Base-by-base conservation (phyloP, 2,797 vertebrate genomes). In the Crypturellus tataupa region DNA sequence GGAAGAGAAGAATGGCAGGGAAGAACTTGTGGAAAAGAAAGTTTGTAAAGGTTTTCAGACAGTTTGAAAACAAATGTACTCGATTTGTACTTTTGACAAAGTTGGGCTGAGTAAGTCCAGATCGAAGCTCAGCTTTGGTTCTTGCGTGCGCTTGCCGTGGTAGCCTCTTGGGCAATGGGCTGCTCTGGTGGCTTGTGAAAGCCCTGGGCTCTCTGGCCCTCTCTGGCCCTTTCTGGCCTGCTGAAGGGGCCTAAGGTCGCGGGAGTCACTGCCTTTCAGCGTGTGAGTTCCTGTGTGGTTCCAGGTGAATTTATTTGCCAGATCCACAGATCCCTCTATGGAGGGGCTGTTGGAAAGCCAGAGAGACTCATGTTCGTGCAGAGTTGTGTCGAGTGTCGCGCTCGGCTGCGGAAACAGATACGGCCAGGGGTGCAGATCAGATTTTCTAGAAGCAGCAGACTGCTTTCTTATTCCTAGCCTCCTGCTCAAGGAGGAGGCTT, bases 31-130 rank as follows among this genome's bases (percentile, higher is more conserved):
- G 98, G 98, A 98, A 98, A 99, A 99, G 99, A 99, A 99, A 99
- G 98, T 99, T 99, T 99, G 98, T 99, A 99, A 98, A 99, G 99
- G 99, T 99, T 99, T 99, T 99, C 98, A 98, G 97, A 98, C 98
- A 98, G 75, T 97, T 98, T 98, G 97, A 98, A 98, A 98, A 98
- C 97, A 98, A 97, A 97, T 96, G 97, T 98, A 97, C 95, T 96
- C 51, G 33, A 93, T 95, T 94, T 92, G 31, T 96, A 93, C 84
- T 94, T 86, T 84, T 94, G 86, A 47, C 2, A n/a, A n/a, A n/a
- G 1, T 89, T 93, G 92, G 93, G 85, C 92, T 96, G 93, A 93
- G 94, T 87, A 90, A 90, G 86, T 97, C 94, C 93, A 95, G 91
- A 89, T 82, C 87, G 86, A 95, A 95, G 76, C 25, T 73, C 7